Conservation (phyloP, 1,140 invertebrate genomes). For the Conus ventricosus region DNA sequence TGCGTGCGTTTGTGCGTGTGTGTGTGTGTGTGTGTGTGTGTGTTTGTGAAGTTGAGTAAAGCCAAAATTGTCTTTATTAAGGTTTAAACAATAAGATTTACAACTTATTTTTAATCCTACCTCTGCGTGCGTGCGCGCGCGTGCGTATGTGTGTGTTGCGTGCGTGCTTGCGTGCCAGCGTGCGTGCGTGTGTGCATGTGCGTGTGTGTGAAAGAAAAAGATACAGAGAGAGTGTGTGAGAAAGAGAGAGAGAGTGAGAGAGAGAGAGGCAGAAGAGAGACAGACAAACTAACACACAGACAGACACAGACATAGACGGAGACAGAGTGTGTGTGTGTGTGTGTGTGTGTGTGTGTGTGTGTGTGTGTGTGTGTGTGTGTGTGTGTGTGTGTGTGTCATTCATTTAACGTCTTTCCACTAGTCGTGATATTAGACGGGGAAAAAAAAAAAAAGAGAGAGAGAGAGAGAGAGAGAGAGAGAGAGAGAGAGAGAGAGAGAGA, state of each 20-base stretch:
- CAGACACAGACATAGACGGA: neutral
- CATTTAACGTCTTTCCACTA: no score
- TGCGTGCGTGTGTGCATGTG: neutral
- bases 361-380: no score
- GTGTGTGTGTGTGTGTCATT: no score
- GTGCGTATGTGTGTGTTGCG: neutral
- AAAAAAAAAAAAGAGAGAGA: no score
- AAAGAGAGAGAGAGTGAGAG: neutral
- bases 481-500: no score
- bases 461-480: no score
- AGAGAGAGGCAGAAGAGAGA: neutral
- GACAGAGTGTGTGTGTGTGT: neutral
- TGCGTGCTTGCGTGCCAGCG: neutral
- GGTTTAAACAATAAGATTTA: no score
- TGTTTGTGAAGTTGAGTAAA: neutral
- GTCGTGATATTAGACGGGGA: no score
- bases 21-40: constrained; percentile 18
- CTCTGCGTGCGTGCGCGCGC: neutral
- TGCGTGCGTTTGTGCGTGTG: constrained; percentile 8
- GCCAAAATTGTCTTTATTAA: no score
- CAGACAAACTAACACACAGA: neutral
- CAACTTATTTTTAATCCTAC: no score
- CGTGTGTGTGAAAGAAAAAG: neutral
- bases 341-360: no score
- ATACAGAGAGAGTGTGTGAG: neutral